Percentiles rank a stretch among this genome's conserved stretches.
Evolutionary conservation across 2,113 vertebrate species (phyloP).

Genomic region (Dromiciops gliroides): DNA sequence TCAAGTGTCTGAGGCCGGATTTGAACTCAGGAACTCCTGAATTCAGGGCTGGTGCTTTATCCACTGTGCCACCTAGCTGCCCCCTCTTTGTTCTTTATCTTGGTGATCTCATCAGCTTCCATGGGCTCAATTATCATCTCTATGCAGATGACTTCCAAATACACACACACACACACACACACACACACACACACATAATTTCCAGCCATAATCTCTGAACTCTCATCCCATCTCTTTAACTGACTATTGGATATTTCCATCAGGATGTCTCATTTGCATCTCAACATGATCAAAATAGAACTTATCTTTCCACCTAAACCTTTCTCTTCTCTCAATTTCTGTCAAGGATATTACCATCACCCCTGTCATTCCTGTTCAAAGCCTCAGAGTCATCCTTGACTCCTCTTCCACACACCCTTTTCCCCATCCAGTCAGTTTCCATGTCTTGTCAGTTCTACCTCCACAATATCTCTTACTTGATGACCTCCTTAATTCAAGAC

Average conservation of each 20-base stretch:
- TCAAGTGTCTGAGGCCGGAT: no score
- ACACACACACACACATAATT: neutral
- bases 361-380: neutral
- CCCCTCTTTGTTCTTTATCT: neutral
- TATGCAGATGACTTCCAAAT: neutral
- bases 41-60: no score
- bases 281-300: neutral
- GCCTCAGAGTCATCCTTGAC: neutral
- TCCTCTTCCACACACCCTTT: neutral
- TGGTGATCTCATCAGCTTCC: neutral
- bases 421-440: neutral
- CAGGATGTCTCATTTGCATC: neutral
- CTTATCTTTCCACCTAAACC: neutral
- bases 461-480: neutral
- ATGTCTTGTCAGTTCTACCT: neutral
- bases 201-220: neutral
- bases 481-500: neutral
- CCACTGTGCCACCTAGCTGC: no score
- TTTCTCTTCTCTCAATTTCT: neutral
- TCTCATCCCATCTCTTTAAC: neutral
- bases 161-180: neutral
- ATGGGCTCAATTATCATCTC: rapidly evolving
- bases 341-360: neutral
- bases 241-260: neutral
- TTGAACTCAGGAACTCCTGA: no score